Conservation (phyloP, 1,140 invertebrate species). For the Rhynchophorus ferrugineus region DNA sequence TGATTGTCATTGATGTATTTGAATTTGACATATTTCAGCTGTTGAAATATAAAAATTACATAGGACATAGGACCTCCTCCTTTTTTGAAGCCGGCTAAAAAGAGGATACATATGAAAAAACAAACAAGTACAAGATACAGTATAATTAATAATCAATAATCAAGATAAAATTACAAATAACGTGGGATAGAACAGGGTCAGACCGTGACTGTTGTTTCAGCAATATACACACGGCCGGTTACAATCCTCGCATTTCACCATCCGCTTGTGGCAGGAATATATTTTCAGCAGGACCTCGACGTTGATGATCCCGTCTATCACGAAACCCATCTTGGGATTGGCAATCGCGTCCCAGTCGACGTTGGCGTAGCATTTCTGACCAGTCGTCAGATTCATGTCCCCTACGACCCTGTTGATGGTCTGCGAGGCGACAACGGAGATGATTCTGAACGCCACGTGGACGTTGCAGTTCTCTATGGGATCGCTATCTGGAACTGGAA, state of each 20-base stretch:
- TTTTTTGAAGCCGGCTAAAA: no score
- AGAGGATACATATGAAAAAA: no score
- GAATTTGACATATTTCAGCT: no score
- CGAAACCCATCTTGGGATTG: background rate
- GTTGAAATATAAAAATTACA: no score
- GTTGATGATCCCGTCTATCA: background rate
- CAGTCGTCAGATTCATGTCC: background rate
- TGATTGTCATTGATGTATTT: no score
- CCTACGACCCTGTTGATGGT: no score
- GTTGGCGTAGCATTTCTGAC: background rate
- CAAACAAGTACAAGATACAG: no score
- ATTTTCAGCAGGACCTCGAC: background rate
- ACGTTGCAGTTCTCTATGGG: background rate
- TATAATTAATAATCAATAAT: no score
- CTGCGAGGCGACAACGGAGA: background rate
- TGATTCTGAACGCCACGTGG: background rate
- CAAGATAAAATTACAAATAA: no score
- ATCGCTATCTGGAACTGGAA: background rate
- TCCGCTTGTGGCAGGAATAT: background rate
- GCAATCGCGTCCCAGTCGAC: background rate
- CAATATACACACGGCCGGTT: background rate
- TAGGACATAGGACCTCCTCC: no score
- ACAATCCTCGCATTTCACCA: background rate
- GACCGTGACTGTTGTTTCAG: no score
- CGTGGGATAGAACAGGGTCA: no score